A percentile compares a stretch with the other conserved stretches of the same genome.
phyloP scores from a whole-genome alignment of 2,797 vertebrate genomes.

The Sebastes hubbsi region DNA sequence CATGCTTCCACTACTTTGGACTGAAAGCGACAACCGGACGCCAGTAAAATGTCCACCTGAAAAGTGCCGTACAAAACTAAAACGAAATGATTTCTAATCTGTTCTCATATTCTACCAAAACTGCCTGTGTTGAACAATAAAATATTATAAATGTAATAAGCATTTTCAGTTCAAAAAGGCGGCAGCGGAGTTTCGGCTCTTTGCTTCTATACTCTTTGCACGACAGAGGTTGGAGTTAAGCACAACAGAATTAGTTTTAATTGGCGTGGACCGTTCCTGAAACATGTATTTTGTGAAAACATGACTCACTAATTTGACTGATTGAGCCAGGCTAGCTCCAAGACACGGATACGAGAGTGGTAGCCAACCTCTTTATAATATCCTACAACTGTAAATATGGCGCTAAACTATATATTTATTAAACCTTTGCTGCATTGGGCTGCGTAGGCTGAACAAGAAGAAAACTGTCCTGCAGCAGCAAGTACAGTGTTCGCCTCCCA shows the following conservation, averaged over 20 bases:
- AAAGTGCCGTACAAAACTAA: no score
- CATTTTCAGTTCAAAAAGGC: no score
- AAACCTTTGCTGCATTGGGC: not conserved
- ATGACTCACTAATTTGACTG: not conserved
- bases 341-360: not conserved
- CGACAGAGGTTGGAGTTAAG: no score
- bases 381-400: not conserved
- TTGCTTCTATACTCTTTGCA: not conserved
- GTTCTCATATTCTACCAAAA: no score
- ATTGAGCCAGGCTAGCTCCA: not conserved
- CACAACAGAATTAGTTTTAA: not conserved
- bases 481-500: not conserved
- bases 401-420: not conserved
- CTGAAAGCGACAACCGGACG: no score
- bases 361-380: not conserved
- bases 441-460: not conserved
- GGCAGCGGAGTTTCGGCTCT: no score
- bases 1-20: no score
- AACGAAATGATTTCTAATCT: no score
- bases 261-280: accelerated
- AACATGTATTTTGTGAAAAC: not conserved
- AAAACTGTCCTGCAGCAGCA: not conserved
- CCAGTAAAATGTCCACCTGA: no score
- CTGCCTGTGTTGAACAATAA: no score
- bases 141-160: no score